A percentile compares a stretch with the other conserved stretches of the same genome.
phyloP scores from a whole-genome alignment of 2,888 invertebrate species.

The Leptopilina myrica region DNA sequence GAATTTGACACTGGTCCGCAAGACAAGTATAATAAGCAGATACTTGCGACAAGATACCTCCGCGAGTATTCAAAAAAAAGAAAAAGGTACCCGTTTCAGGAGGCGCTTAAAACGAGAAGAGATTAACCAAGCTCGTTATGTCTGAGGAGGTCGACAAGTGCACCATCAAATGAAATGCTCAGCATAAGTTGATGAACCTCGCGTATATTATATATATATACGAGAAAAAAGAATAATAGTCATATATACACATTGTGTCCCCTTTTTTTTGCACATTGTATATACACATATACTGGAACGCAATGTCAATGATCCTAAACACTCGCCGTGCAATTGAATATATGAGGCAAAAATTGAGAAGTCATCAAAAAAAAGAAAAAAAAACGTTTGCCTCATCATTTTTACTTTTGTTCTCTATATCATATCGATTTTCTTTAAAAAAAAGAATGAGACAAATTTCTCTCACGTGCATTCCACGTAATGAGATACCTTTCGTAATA shows the following conservation, averaged over 20 bases:
- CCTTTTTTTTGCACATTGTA: slow-evolving; percentile 40
- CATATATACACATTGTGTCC: slow-evolving; percentile 47
- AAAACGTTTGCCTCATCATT: slow-evolving; percentile 13
- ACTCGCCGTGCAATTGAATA: slow-evolving; percentile 44
- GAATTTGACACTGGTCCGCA: slow-evolving; percentile 72
- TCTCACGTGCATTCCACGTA: too few relatives aligned
- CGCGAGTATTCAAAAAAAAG: slow-evolving; percentile 46
- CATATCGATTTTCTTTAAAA: slow-evolving; percentile 25
- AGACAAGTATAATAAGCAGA: slow-evolving; percentile 64
- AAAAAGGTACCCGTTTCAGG: slow-evolving; percentile 44
- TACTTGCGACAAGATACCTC: slow-evolving; percentile 54
- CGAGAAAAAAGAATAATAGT: slow-evolving; percentile 44
- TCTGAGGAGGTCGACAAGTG: slow-evolving; percentile 45
- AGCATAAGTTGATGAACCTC: slow-evolving; percentile 5
- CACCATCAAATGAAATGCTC: slow-evolving; percentile 34
- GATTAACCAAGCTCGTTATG: slow-evolving; percentile 44
- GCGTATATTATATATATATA: background rate
- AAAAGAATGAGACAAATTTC: background rate
- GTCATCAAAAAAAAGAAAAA: slow-evolving; percentile 26
- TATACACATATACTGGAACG: slow-evolving; percentile 47
- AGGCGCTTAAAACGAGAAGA: slow-evolving; percentile 36
- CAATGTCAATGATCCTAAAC: slow-evolving; percentile 54
- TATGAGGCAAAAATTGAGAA: slow-evolving; percentile 14
- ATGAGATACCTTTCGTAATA: too few relatives aligned
- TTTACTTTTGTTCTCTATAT: background rate